Evolutionary conservation across 2,113 vertebrate genomes (phyloP), one percentile per base, ranked within the genome.

Genomic region (Bungarus multicinctus): DNA sequence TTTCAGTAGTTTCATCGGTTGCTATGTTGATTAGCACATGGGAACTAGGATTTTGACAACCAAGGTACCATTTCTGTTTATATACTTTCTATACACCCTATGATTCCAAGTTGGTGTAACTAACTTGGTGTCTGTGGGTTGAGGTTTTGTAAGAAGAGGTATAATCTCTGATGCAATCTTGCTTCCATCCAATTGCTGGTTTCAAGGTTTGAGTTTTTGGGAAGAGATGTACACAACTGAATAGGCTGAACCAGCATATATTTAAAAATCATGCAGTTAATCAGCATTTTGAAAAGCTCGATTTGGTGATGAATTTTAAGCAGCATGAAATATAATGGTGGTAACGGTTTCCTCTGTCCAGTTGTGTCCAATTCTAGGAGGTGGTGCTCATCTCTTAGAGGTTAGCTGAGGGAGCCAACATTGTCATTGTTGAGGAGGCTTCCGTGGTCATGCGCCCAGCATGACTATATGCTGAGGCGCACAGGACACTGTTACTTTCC

Each of bases 1-100:
- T 94, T 93, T 85, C 91, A 93, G 54, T 91, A 5, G 86, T 94
- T 85, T 96, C 30, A 45, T 92, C 89, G 43, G 39, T 92, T 93
- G 11, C 90, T 55, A 43, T 85, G 92, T 95, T 20, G 9, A 55
- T 25, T 74, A 85, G 39, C 55, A 47, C 91, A 87, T 94, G 55
- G 22, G 45, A 20, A 69, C 53, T 90, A 93, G 86, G 39, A 89
- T 25, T 90, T 96, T 95, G 92, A 69, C 50, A 74, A 11, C 58
- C 60, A 12, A 52, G 90, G 57, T 54, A 88, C n/a, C 4, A 0
- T 93, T 85, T 93, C 81, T 0, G 0, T 92, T 57, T 91, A 91
- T 90, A 92, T 92, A 60, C 90, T 69, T 12, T 92, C 0, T 12
- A 53, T 47, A 93, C 58, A 92, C 89, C 5, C 55, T 89, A 4